phyloP scores from a whole-genome alignment of 2,113 vertebrate genomes.

The Synchiropus splendidus region DNA sequence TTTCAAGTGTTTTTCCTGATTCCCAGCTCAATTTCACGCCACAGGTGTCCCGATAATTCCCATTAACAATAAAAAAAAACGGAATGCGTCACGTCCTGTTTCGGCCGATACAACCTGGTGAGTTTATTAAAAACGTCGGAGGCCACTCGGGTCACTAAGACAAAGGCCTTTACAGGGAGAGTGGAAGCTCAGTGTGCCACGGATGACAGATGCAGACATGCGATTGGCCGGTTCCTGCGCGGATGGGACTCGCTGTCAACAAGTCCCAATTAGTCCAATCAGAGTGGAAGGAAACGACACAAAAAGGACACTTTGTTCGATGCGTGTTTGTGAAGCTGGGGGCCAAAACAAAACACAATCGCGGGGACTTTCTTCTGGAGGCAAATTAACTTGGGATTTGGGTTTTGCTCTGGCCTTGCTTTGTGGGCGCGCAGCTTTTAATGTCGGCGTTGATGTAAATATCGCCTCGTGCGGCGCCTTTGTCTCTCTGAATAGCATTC shows the following conservation, averaged over 20 bases:
- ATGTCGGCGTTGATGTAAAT: constrained; percentile 69
- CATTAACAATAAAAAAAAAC: too few relatives aligned
- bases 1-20: too few relatives aligned
- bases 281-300: constrained; percentile 71
- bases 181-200: constrained; percentile 63
- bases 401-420: constrained; percentile 29
- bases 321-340: constrained; percentile 67
- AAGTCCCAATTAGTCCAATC: constrained; percentile 76
- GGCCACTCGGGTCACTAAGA: constrained; percentile 61
- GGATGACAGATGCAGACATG: constrained; percentile 67
- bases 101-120: constrained; percentile 41
- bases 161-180: constrained; percentile 66
- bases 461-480: constrained; percentile 40
- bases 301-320: constrained; percentile 74
- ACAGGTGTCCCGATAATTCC: too few relatives aligned
- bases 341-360: constrained; percentile 70
- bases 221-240: constrained; percentile 72
- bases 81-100: constrained; percentile 39
- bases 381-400: constrained; percentile 50
- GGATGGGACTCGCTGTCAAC: constrained; percentile 77
- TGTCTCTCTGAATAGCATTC: constrained; percentile 55
- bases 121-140: constrained; percentile 59
- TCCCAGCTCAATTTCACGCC: constrained; percentile 13
- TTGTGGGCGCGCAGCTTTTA: constrained; percentile 52
- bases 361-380: constrained; percentile 47